Conservation (phyloP, 1,140 invertebrate genomes). For the Mactra quadrangularis region DNA sequence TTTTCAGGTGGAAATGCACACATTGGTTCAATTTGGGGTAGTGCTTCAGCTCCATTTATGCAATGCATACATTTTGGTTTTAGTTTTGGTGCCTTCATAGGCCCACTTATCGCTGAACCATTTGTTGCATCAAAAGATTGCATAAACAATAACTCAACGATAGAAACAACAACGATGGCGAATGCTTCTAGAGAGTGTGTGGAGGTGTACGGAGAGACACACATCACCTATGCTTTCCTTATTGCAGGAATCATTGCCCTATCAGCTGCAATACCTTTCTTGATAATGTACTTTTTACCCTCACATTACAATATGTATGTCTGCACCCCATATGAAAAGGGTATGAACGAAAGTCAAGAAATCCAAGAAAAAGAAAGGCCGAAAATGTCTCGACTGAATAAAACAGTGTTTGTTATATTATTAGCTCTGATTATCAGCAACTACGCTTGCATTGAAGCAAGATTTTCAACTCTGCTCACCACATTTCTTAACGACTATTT, state of each 20-base stretch:
- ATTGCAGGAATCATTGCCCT: constrained; percentile 14
- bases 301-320: constrained; percentile 21
- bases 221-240: constrained; percentile 43
- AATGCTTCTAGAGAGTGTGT: not conserved
- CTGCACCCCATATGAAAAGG: not conserved
- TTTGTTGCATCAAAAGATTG: constrained; percentile 48
- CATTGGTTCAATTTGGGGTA: constrained; percentile 83
- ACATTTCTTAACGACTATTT: constrained; percentile 66
- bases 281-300: constrained; percentile 17
- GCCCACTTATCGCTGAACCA: constrained; percentile 57
- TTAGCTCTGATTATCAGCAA: constrained; percentile 46
- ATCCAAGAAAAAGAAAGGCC: not conserved
- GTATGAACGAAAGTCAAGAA: too few relatives aligned
- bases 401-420: constrained; percentile 12
- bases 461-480: constrained; percentile 61
- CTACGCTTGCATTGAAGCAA: constrained; percentile 68
- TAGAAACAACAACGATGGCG: not conserved
- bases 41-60: constrained; percentile 72
- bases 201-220: constrained; percentile 39
- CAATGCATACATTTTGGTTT: constrained; percentile 60
- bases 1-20: constrained; percentile 83
- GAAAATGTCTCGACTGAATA: not conserved
- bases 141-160: not conserved
- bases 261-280: constrained; percentile 42
- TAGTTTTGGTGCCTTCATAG: constrained; percentile 53